Evolutionary conservation across 2,888 invertebrate genomes (phyloP).

Genomic region (Thyatira batis): DNA sequence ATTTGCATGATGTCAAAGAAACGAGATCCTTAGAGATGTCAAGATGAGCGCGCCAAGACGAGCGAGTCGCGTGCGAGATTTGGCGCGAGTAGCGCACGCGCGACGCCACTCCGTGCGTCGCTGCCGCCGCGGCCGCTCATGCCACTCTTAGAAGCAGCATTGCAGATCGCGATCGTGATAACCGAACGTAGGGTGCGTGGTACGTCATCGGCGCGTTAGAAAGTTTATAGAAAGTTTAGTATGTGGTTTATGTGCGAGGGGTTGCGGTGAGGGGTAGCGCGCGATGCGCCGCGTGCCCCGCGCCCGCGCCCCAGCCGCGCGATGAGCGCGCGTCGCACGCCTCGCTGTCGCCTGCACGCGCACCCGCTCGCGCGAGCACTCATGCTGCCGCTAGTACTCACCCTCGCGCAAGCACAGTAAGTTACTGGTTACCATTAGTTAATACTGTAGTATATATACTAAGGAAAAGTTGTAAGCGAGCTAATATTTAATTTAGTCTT

Average conservation of each 20-base stretch:
- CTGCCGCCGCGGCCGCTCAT: slow-evolving; percentile 63
- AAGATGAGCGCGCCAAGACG: slow-evolving; percentile 34
- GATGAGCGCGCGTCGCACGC: slow-evolving; percentile 71
- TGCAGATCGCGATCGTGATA: slow-evolving; percentile 51
- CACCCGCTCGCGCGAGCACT: slow-evolving; percentile 41
- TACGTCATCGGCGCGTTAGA: slow-evolving; percentile 1
- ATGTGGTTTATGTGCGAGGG: slow-evolving; percentile 20
- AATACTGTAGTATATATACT: neutral
- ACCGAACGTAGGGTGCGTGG: slow-evolving; percentile 8
- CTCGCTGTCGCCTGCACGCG: slow-evolving; percentile 46
- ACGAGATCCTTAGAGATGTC: slow-evolving; percentile 17
- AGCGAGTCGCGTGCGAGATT: slow-evolving; percentile 29
- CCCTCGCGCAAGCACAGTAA: slow-evolving; percentile 63
- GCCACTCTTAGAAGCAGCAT: slow-evolving; percentile 37
- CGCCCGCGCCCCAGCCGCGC: slow-evolving; percentile 61
- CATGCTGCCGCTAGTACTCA: slow-evolving; percentile 46
- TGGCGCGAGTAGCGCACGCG: slow-evolving; percentile 68
- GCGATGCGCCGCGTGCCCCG: slow-evolving; percentile 61
- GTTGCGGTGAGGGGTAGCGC: slow-evolving; percentile 57
- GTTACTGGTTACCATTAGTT: slow-evolving; percentile 26
- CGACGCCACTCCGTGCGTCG: slow-evolving; percentile 69
- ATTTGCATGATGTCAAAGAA: neutral
- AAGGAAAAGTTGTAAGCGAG: neutral
- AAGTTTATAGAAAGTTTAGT: slow-evolving; percentile 12
- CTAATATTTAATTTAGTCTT: no score